Base-by-base conservation (phyloP, 2,797 vertebrate genomes). In the Cryptoblepharus egeriae region DNA sequence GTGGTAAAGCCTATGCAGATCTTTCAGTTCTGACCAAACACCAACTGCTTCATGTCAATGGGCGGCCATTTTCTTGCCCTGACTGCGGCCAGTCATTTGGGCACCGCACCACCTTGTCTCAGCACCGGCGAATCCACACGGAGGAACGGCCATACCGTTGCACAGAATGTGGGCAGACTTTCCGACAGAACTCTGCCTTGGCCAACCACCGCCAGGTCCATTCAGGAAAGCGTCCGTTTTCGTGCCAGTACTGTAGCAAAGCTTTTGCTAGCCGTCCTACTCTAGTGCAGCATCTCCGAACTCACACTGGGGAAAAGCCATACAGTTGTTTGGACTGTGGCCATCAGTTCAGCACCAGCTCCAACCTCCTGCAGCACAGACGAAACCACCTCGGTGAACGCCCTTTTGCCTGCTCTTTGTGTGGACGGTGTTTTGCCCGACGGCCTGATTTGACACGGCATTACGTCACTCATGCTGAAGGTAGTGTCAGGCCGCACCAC, bases 91-190 rank as follows among this genome's bases (percentile, higher is more conserved):
- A 76, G 55, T 35, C 73, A 1, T 82, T 82, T 24, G 73, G 71
- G 22, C 80, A 82, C 2, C 73, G 80, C 55, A 76, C 73, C 39
- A 82, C 80, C 16, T 58, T 84, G 37, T 58, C 22, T 1, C 82
- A 84, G 35, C 81, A 83, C 83, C 92, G 92, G 28, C 92, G 93
- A 2, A 94, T 91, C 77, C 93, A 94, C 85, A 58, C 92, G 13
- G 93, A 92, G 49, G 93, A 92, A 80, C 90, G 93, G 32, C 93
- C 93, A 1, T 94, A 93, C 28, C 84, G 74, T 42, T 94, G 93
- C 1, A 76, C 90, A 1, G 90, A 90, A 22, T 94, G 93, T 35
- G 92, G 93, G 20, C 93, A 94, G 84, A 92, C 80, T 39, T 82
- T 82, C 64, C 80, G 80, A n/a, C 80, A 82, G 63, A 82, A 82